Base-by-base conservation (phyloP, 2,888 invertebrate species). In the Nomada ruficornis region DNA sequence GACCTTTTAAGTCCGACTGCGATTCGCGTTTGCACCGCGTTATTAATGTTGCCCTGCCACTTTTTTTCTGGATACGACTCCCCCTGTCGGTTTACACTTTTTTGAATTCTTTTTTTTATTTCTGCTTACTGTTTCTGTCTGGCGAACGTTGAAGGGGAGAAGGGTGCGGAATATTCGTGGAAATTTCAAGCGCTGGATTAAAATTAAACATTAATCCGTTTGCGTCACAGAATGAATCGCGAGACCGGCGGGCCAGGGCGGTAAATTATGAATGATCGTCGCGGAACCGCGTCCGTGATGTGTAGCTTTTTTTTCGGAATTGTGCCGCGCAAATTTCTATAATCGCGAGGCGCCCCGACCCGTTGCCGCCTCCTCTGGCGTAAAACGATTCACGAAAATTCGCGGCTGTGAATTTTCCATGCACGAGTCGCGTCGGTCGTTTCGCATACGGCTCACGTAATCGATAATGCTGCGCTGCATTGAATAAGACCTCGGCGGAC, bases 1-100 rank as follows among this genome's bases (percentile, higher is more conserved):
- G 42, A 70, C 65, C 67, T 71, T 71, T 71, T 62, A 73, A 57
- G 59, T 69, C 59, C 54, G 67, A n/a, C 67, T 18, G 18, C 54
- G 54, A 70, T 62, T 50, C 69, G 50, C 59, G 44, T 63, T 57
- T 50, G 36, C 50, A 36, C 0, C 73, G 64, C 69, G 69, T 80
- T 80, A 80, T 80, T 79, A 80, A 79, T 79, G 80, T 50, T 54
- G 72, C 52, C 50, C 23, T 54, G 23, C 54, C 79, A 71, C 65
- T 54, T n/a, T 64, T 36, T 36, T 77, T 4, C 3, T 23, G 2
- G 23, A 47, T 57, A 36, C 26, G 26, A 3, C 10, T 50, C 13
- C 13, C 20, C 0, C 0, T 60, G 15, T 11, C 11, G 62, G 44
- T 15, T 29, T n/a, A n/a, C 15, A 23, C 11, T 20, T 2, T n/a